Conservation (phyloP, 2,888 invertebrate genomes). For the Monochamus alternatus region DNA sequence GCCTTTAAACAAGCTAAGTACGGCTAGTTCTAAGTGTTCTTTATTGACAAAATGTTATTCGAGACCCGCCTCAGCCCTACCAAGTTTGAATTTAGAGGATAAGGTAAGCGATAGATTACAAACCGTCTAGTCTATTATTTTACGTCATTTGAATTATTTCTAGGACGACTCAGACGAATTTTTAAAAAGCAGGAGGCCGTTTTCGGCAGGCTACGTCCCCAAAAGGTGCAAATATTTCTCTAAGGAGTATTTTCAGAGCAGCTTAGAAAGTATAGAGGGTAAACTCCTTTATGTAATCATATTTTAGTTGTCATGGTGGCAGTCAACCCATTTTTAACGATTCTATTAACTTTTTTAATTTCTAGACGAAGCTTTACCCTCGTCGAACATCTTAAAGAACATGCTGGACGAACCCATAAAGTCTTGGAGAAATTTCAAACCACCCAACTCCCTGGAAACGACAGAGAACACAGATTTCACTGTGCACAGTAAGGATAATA, state of each 20-base stretch:
- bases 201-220: conserved; percentile 63
- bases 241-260: conserved; percentile 52
- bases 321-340: no score
- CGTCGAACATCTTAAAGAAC: conserved; percentile 62
- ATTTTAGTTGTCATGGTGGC: neutral
- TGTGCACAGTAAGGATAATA: conserved; percentile 53
- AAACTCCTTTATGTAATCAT: conserved; percentile 13
- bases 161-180: conserved; percentile 34
- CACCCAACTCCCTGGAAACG: conserved; percentile 36
- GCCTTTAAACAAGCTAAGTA: conserved; percentile 57
- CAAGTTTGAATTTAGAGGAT: conserved; percentile 56
- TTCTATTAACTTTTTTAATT: neutral
- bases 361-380: conserved; percentile 61
- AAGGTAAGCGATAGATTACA: conserved; percentile 45
- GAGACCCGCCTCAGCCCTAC: conserved; percentile 65
- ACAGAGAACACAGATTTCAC: conserved; percentile 49
- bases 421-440: conserved; percentile 57
- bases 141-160: neutral
- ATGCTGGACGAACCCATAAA: conserved; percentile 64
- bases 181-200: conserved; percentile 59
- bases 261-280: conserved; percentile 63
- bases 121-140: neutral
- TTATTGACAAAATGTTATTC: conserved; percentile 59
- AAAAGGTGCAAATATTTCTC: conserved; percentile 51
- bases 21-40: conserved; percentile 62